These are phyloP conservation scores for Patella vulgata DNA, from an alignment of 1,140 invertebrate genomes.

Conservation along the genomic window DNA sequence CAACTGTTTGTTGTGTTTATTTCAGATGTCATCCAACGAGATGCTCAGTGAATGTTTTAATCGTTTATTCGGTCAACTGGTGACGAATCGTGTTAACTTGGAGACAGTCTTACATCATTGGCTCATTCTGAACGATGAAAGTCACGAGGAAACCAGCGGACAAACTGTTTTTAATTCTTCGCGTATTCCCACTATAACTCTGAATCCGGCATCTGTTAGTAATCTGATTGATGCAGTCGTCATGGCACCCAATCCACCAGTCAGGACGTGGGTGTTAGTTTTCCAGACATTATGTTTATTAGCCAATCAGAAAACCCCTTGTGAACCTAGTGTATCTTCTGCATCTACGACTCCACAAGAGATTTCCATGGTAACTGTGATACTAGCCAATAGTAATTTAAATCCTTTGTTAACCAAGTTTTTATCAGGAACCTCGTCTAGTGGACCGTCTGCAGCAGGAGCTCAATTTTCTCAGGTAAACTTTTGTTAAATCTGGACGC, in stretches of 20 bases:
- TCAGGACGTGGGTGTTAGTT: conserved; percentile 79
- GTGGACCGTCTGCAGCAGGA: conserved; percentile 43
- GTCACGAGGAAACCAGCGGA: conserved; percentile 29
- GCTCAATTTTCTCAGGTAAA: conserved; percentile 54
- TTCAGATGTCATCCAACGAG: conserved; percentile 60
- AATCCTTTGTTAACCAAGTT: conserved; percentile 79
- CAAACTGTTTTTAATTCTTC: conserved; percentile 65
- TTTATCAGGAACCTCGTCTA: conserved; percentile 73
- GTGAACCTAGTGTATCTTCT: conserved; percentile 36
- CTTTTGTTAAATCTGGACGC: too few species aligned
- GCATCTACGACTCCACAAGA: conserved; percentile 20
- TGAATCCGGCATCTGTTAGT: conserved; percentile 77
- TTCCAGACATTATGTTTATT: conserved; percentile 73
- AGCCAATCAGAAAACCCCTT: conserved; percentile 48
- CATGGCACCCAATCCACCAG: conserved; percentile 74
- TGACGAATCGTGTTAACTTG: conserved; percentile 73
- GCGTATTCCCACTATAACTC: conserved; percentile 76
- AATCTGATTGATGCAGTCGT: conserved; percentile 77
- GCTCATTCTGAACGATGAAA: conserved; percentile 78
- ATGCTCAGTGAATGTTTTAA: conserved; percentile 80
- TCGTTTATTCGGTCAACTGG: conserved; percentile 74
- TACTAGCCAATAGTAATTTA: conserved; percentile 77
- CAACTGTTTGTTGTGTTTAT: too few species aligned
- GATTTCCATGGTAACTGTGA: conserved; percentile 69
- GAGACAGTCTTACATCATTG: conserved; percentile 85